Conservation (phyloP, 1,140 invertebrate genomes). For the Zelostemma sp. region DNA sequence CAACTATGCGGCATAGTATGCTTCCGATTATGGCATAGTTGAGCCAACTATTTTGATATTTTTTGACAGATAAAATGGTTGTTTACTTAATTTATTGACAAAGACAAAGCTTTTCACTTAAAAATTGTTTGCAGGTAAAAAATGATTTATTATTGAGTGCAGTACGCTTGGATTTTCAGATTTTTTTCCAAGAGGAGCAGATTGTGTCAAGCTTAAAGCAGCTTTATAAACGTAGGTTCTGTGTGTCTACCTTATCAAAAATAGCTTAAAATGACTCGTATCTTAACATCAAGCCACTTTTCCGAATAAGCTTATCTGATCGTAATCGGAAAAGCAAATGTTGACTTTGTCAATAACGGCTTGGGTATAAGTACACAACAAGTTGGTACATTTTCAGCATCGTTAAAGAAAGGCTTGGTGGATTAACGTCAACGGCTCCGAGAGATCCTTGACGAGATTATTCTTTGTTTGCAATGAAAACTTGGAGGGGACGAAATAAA, state of each 20-base stretch:
- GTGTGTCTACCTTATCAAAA: conserved; percentile 40
- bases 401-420: neutral
- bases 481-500: too few species aligned
- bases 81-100: too few species aligned
- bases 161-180: too few species aligned
- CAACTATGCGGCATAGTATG: too few species aligned
- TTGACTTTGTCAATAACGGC: conserved; percentile 45
- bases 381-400: conserved; percentile 22
- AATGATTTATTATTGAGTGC: too few species aligned
- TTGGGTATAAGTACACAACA: conserved; percentile 9
- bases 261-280: conserved; percentile 40
- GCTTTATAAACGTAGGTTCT: conserved; percentile 33
- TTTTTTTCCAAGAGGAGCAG: too few species aligned
- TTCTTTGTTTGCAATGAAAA: too few species aligned
- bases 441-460: neutral
- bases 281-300: conserved; percentile 44
- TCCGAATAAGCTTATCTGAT: conserved; percentile 46
- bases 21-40: too few species aligned
- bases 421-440: neutral
- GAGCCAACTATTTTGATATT: too few species aligned
- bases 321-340: conserved; percentile 46
- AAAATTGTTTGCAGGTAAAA: too few species aligned
- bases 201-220: conserved; percentile 16
- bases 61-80: too few species aligned
- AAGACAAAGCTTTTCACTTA: too few species aligned